Evolutionary conservation across 2,888 invertebrate genomes (phyloP), one percentile per base, ranked within the genome.

Genomic region (Synanthedon myopaeformis): DNA sequence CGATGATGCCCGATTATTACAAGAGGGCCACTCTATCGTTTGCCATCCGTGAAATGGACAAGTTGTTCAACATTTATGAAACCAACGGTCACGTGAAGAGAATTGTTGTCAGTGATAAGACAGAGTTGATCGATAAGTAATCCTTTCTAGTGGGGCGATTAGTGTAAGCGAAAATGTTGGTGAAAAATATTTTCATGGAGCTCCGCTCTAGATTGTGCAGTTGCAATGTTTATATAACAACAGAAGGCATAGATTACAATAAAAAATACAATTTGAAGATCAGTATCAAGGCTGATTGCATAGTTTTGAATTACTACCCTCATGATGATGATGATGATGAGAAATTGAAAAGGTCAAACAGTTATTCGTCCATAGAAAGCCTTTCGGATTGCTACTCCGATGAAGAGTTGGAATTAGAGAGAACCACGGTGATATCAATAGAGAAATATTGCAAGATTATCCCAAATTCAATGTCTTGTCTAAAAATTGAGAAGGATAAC

Each of bases 1-100:
- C 96, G 83, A 80, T 96, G 65, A 83, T 92, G 68, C 76, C 92
- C 1, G 90, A 95, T 66, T 98, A 96, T 79, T 99, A 99, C 78
- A 89, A 94, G 72, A 92, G 91, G 69, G 92, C 92, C 0, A 93
- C 94, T 0, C 71, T 99, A 58, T 92, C 95, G 0, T 98, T 95
- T 82, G 91, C 92, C 28, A 86, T 96, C 13, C 90, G 91, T 57
- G 94, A 96, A 74, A 92, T 91, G 70, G 93, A 94, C 68, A 90
- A 90, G 51, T 82, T 97, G 19, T 93, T 91, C 65, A 86, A 89
- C 49, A 86, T 91, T 54, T 91, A 91, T 62, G 89, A 91, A 67
- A 87, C 89, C 11, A 87, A 90, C 60, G 91, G 90, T 56, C 68
- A 86, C 69, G 67, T 89, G 62, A 71, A 85, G 67, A 75, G 82